Evolutionary conservation across 2,113 vertebrate species (phyloP).

Genomic region (Daboia siamensis): DNA sequence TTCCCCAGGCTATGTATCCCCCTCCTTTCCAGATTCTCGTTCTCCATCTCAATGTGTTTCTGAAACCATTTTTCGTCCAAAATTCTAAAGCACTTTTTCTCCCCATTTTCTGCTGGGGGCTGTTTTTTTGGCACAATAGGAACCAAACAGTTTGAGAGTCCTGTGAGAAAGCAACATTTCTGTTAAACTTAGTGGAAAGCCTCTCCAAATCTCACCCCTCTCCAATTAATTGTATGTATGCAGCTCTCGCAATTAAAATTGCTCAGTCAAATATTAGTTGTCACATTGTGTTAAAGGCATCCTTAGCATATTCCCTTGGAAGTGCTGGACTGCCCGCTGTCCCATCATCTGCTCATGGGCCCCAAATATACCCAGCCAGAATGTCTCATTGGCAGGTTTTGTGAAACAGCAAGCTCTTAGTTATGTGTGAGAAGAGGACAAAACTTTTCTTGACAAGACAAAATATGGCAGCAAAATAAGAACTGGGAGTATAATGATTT

Average conservation of each 20-base stretch:
- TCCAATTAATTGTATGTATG: slow-evolving; percentile 15
- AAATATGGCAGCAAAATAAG: neutral
- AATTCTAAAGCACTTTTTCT: no score
- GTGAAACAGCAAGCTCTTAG: slow-evolving; percentile 57
- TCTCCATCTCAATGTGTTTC: neutral
- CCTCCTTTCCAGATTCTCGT: neutral
- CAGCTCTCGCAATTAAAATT: slow-evolving; percentile 76
- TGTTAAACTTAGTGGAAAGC: neutral
- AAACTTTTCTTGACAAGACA: slow-evolving; percentile 39
- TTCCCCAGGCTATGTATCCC: neutral
- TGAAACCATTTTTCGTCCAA: neutral
- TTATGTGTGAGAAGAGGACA: slow-evolving; percentile 46
- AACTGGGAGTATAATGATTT: neutral
- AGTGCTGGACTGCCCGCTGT: slow-evolving; percentile 73
- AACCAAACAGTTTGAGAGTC: neutral
- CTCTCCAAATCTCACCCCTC: neutral
- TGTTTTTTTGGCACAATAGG: neutral
- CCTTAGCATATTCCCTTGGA: slow-evolving; percentile 68
- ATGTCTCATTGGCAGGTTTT: slow-evolving; percentile 65
- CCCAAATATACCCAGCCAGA: slow-evolving; percentile 63
- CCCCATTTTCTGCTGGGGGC: neutral
- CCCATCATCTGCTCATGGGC: slow-evolving; percentile 75
- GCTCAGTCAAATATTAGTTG: slow-evolving; percentile 79
- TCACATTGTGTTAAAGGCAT: slow-evolving; percentile 82
- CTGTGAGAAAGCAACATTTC: neutral